Evolutionary conservation across 2,888 invertebrate species (phyloP).

Genomic region (Pyralis farinalis): DNA sequence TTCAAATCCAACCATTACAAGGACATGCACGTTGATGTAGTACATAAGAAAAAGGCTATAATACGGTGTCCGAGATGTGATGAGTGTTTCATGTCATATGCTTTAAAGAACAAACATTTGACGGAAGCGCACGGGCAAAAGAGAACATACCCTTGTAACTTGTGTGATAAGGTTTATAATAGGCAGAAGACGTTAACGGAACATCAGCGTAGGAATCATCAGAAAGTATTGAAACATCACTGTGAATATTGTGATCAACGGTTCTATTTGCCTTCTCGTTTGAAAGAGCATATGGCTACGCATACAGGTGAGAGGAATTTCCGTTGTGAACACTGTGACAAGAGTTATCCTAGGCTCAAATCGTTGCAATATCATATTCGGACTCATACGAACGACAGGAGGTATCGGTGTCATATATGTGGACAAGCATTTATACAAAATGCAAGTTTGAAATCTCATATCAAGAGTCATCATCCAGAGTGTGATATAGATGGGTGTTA

Average conservation of each 20-base stretch:
- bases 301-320: conserved; percentile 80
- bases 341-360: conserved; percentile 81
- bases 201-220: conserved; percentile 66
- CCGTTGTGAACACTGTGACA: conserved; percentile 80
- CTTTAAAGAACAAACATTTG: conserved; percentile 63
- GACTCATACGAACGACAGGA: conserved; percentile 80
- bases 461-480: conserved; percentile 78
- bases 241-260: conserved; percentile 79
- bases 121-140: conserved; percentile 68
- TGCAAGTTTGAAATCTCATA: conserved; percentile 80
- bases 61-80: conserved; percentile 66
- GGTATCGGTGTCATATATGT: conserved; percentile 79
- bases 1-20: conserved; percentile 71
- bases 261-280: conserved; percentile 66
- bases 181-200: conserved; percentile 66
- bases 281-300: conserved; percentile 75
- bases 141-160: conserved; percentile 62
- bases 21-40: conserved; percentile 70
- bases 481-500: conserved; percentile 65
- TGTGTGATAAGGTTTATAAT: conserved; percentile 72
- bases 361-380: conserved; percentile 81
- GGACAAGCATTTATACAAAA: conserved; percentile 81
- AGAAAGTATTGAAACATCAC: conserved; percentile 70
- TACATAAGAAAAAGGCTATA: conserved; percentile 67
- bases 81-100: conserved; percentile 71